phyloP scores from a whole-genome alignment of 2,113 vertebrate genomes.

The Cepphus grylle region DNA sequence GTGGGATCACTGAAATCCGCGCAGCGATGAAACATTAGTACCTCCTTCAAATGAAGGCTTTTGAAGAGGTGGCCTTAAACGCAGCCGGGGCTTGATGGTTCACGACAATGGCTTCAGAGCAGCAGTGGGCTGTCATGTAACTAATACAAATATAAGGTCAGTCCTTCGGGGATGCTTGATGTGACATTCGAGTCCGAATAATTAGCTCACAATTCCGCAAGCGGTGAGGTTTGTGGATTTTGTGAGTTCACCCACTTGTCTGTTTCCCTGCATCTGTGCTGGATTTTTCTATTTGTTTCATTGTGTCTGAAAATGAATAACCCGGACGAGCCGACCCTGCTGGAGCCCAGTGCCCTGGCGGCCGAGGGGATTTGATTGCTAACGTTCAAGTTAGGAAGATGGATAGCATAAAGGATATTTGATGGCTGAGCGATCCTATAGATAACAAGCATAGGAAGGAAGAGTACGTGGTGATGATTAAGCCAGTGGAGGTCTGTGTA shows the following conservation, averaged over 20 bases:
- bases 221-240: conserved; percentile 5
- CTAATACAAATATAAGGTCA: conserved; percentile 23
- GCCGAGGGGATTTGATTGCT: not conserved
- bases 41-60: not conserved
- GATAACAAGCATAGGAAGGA: not conserved
- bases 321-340: fast-evolving
- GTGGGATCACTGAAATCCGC: fast-evolving
- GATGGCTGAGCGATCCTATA: not conserved
- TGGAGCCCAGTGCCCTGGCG: not conserved
- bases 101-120: not conserved
- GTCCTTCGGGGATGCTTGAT: not conserved
- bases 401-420: conserved; percentile 9
- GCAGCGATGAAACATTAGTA: fast-evolving
- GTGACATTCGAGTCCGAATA: not conserved
- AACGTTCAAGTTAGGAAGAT: not conserved
- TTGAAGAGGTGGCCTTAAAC: not conserved
- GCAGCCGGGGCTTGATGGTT: not conserved
- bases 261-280: not conserved
- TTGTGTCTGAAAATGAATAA: not conserved
- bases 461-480: not conserved
- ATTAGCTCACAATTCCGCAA: not conserved
- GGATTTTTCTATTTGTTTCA: conserved; percentile 42
- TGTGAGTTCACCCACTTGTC: not conserved
- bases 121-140: not conserved
- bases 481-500: not conserved